Evolutionary conservation across 2,888 invertebrate species (phyloP).

Genomic region (Atherix ibis): DNA sequence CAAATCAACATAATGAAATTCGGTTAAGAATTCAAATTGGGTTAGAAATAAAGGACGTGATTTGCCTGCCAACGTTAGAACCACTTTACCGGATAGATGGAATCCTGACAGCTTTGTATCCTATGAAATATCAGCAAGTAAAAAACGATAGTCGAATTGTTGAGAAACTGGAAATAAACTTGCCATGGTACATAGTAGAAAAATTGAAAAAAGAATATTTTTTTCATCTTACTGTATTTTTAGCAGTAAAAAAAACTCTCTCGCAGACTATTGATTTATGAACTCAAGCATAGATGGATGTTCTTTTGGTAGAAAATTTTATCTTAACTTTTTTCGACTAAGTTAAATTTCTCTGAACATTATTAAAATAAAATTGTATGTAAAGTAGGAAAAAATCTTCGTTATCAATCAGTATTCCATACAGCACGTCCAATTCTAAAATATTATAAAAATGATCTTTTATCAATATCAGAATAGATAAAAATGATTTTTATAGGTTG

Average conservation of each 20-base stretch:
- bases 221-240: not conserved
- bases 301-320: too few species aligned
- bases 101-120: not conserved
- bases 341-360: too few species aligned
- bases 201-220: not conserved
- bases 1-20: conserved; percentile 12
- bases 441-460: too few species aligned
- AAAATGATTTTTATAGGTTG: too few species aligned
- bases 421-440: too few species aligned
- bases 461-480: too few species aligned
- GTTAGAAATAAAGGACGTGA: conserved; percentile 12
- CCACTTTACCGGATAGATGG: too few species aligned
- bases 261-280: conserved; percentile 7
- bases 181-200: not conserved
- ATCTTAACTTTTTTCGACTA: too few species aligned
- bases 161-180: not conserved
- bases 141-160: not conserved
- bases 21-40: conserved; percentile 12
- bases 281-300: conserved; percentile 2
- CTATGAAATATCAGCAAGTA: not conserved
- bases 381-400: too few species aligned
- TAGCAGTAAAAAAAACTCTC: conserved; percentile 1
- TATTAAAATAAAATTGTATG: too few species aligned
- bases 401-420: too few species aligned
- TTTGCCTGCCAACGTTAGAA: conserved; percentile 6